A percentile compares a stretch with the other conserved stretches of the same genome.
Evolutionary conservation across 2,888 invertebrate species (phyloP).

Genomic region (Galerucella calmariensis): DNA sequence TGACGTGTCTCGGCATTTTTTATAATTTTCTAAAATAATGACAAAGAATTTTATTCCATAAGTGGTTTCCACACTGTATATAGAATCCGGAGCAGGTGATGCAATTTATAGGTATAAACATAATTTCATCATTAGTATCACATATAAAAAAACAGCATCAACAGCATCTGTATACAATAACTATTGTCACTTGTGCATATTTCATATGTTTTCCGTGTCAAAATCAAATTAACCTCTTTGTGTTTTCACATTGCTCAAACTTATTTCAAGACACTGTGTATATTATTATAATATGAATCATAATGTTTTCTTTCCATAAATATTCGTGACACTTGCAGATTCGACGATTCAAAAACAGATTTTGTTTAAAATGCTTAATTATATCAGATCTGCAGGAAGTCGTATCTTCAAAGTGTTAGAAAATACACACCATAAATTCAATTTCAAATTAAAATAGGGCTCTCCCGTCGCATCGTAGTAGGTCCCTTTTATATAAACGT

Average conservation of each 20-base stretch:
- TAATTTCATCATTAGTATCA: too few relatives aligned
- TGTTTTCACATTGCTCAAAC: background rate
- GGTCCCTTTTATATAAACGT: constrained; percentile 8
- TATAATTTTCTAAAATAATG: too few relatives aligned
- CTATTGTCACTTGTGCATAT: too few relatives aligned
- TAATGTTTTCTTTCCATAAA: constrained; percentile 9
- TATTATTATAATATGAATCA: background rate
- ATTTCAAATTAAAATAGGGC: constrained; percentile 62
- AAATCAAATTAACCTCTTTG: too few relatives aligned
- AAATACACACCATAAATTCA: constrained; percentile 62
- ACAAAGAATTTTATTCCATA: too few relatives aligned
- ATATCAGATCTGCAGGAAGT: constrained; percentile 60
- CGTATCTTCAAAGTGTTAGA: constrained; percentile 62
- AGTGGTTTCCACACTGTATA: too few relatives aligned
- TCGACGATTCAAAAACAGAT: constrained; percentile 52
- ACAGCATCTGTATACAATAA: too few relatives aligned
- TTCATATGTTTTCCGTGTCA: too few relatives aligned
- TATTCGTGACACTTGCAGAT: constrained; percentile 44
- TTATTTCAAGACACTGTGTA: background rate
- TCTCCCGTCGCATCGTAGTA: constrained; percentile 19
- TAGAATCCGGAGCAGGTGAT: too few relatives aligned
- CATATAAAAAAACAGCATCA: too few relatives aligned
- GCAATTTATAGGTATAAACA: too few relatives aligned
- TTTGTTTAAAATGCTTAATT: constrained; percentile 58
- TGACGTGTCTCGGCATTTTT: too few relatives aligned